Conservation (phyloP, 2,797 vertebrate species). For the Enteromius anoplus region DNA sequence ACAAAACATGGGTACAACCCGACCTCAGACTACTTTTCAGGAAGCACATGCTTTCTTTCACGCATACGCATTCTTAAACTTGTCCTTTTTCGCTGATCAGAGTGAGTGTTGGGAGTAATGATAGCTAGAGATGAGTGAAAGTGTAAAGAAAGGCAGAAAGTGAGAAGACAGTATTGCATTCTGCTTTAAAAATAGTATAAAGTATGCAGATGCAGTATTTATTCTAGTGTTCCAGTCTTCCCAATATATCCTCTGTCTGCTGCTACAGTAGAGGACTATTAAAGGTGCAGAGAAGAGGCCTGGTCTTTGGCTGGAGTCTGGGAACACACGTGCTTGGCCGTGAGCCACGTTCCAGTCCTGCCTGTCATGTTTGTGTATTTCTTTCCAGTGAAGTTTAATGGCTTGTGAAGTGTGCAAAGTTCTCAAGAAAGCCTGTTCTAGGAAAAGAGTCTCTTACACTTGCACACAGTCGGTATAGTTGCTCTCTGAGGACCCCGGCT, state of each 20-base stretch:
- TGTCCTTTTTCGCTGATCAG: background rate
- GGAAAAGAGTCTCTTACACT: slow-evolving; percentile 1
- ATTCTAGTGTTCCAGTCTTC: background rate
- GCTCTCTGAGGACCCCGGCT: background rate
- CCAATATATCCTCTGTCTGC: background rate
- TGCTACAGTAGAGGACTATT: background rate
- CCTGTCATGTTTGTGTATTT: slow-evolving; percentile 3
- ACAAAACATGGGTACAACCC: background rate
- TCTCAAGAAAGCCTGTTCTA: background rate
- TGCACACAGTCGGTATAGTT: background rate
- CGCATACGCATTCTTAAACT: background rate
- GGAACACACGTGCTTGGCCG: slow-evolving; percentile 67
- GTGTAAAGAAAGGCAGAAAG: slow-evolving; percentile 38
- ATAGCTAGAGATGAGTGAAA: slow-evolving; percentile 14
- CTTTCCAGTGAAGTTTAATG: background rate
- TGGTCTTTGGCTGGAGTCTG: slow-evolving; percentile 47
- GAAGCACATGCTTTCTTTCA: background rate
- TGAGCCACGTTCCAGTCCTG: slow-evolving; percentile 58
- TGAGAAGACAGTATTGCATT: background rate
- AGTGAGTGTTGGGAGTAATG: slow-evolving; percentile 56
- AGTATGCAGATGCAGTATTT: background rate
- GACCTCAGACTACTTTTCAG: background rate
- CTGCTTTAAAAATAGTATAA: background rate
- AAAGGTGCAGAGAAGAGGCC: background rate
- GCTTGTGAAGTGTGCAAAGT: background rate